These are phyloP conservation scores for Melinaea menophilus DNA, from an alignment of 2,888 invertebrate genomes.

Conservation along the genomic window DNA sequence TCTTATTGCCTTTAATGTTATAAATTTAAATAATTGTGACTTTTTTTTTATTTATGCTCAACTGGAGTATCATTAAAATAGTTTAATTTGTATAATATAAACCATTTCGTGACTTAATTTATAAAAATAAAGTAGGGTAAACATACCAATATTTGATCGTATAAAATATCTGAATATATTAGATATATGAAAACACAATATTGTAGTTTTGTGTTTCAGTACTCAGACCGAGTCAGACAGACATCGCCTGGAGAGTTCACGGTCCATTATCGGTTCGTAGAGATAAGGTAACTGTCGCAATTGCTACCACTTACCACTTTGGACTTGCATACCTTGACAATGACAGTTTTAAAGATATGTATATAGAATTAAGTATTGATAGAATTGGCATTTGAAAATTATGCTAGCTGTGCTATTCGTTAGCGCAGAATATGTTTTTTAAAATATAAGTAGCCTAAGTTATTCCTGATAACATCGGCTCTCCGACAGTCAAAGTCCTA, in stretches of 20 bases:
- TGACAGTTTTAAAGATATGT: background rate
- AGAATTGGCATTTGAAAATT: no score
- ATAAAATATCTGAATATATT: slow-evolving; percentile 6
- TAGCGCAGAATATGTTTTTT: no score
- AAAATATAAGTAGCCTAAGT: no score
- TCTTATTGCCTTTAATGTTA: slow-evolving; percentile 28
- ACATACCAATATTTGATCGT: background rate
- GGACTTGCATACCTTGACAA: background rate
- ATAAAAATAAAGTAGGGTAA: background rate
- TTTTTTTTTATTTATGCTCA: background rate
- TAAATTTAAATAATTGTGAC: slow-evolving; percentile 16
- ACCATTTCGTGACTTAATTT: background rate
- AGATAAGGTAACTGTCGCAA: slow-evolving; percentile 61
- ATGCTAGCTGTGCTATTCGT: no score
- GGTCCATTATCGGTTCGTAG: slow-evolving; percentile 65
- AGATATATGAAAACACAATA: slow-evolving; percentile 24
- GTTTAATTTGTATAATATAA: background rate
- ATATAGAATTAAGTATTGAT: background rate
- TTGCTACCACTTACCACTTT: slow-evolving; percentile 56
- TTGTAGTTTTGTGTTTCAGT: slow-evolving; percentile 29
- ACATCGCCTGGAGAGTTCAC: slow-evolving; percentile 63
- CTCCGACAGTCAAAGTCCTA: no score
- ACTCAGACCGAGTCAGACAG: slow-evolving; percentile 42
- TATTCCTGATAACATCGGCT: no score
- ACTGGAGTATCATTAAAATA: slow-evolving; percentile 5